A percentile compares a stretch with the other conserved stretches of the same genome.
phyloP scores from a whole-genome alignment of 2,113 vertebrate species.

The Proterorhinus semilunaris region DNA sequence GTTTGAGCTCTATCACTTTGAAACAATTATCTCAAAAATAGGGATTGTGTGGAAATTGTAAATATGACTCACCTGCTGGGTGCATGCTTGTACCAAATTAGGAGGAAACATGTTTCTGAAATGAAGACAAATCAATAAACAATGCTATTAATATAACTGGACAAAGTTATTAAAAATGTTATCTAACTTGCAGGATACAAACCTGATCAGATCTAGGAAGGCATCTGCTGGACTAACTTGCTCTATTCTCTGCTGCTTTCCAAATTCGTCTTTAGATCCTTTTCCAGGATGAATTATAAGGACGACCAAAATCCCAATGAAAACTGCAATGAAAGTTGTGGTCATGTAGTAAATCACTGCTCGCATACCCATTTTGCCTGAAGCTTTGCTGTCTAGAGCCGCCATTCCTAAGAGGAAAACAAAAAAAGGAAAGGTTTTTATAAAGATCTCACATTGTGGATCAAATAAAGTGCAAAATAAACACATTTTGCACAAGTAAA shows the following conservation, averaged over 20 bases:
- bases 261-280: conserved; percentile 94
- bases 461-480: neutral
- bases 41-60: neutral
- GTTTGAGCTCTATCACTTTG: too few species aligned
- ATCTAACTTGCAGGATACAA: conserved; percentile 41
- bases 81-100: conserved; percentile 97
- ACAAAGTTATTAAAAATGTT: neutral
- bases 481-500: neutral
- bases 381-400: conserved; percentile 94
- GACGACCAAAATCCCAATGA: conserved; percentile 93
- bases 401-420: conserved; percentile 83
- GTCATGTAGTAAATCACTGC: conserved; percentile 98
- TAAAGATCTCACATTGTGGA: neutral
- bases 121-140: conserved; percentile 46
- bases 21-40: too few species aligned
- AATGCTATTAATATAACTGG: neutral
- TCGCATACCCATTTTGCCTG: conserved; percentile 96
- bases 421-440: neutral
- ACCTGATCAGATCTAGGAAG: conserved; percentile 96
- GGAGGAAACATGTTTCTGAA: conserved; percentile 99
- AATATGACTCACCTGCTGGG: conserved; percentile 88
- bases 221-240: conserved; percentile 92
- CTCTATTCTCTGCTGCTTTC: conserved; percentile 91
- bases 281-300: conserved; percentile 96
- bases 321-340: conserved; percentile 93